Evolutionary conservation across 1,140 invertebrate genomes (phyloP).

Genomic region (Lucilia cuprina): DNA sequence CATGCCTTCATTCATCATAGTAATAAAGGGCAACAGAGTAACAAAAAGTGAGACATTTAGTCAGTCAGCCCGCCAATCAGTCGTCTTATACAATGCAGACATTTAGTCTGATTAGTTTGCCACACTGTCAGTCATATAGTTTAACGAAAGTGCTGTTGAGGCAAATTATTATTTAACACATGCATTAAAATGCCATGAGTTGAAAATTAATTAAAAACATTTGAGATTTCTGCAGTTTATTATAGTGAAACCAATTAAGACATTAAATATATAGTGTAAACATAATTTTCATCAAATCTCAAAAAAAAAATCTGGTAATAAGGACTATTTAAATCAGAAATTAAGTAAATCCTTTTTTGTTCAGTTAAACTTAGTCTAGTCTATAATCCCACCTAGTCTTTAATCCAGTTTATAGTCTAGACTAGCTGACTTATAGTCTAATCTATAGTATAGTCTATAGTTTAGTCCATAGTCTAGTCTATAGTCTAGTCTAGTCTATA

Average conservation of each 20-base stretch:
- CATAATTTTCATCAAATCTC: too few relatives aligned
- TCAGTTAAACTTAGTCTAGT: too few relatives aligned
- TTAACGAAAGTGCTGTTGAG: not conserved
- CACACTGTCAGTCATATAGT: not conserved
- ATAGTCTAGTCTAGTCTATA: too few relatives aligned
- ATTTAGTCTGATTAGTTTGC: not conserved
- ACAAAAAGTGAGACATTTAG: conserved; percentile 9
- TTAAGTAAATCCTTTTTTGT: too few relatives aligned
- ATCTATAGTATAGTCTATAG: too few relatives aligned
- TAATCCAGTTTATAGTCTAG: too few relatives aligned
- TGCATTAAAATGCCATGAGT: not conserved
- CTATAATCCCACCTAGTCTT: too few relatives aligned
- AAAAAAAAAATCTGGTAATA: too few relatives aligned
- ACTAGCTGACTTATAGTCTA: too few relatives aligned
- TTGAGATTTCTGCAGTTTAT: not conserved
- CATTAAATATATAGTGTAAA: not conserved
- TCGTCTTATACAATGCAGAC: not conserved
- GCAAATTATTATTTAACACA: not conserved
- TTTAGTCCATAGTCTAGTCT: too few relatives aligned
- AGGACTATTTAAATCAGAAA: too few relatives aligned
- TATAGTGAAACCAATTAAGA: not conserved
- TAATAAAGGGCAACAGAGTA: not conserved
- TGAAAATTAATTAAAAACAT: not conserved
- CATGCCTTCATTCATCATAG: not conserved
- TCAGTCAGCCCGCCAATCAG: not conserved